phyloP scores from a whole-genome alignment of 2,113 vertebrate genomes.

The Poeciliopsis retropinna region DNA sequence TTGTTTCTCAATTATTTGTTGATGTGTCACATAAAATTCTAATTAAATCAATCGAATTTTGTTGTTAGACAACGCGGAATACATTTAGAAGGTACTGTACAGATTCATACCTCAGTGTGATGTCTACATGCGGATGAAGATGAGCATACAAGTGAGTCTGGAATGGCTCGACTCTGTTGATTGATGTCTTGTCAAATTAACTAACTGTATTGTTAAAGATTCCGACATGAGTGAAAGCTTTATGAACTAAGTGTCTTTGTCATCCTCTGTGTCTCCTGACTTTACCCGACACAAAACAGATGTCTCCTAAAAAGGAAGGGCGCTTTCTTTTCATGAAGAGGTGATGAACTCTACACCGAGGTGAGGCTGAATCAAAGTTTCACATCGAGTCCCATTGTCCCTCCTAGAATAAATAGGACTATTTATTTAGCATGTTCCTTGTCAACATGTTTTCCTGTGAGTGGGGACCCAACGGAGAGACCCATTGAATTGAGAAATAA shows the following conservation, averaged over 20 bases:
- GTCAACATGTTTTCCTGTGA: conserved; percentile 82
- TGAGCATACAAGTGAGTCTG: background rate
- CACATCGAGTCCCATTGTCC: conserved; percentile 79
- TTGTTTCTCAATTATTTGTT: background rate
- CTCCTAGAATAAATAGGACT: conserved; percentile 71
- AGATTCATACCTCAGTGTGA: background rate
- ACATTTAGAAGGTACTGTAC: background rate
- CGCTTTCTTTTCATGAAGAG: conserved; percentile 59
- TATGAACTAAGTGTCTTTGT: conserved; percentile 61
- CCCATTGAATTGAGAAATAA: conserved; percentile 78
- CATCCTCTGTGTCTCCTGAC: conserved; percentile 78
- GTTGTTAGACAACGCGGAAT: background rate
- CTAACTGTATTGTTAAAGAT: conserved; percentile 29
- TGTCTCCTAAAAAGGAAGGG: conserved; percentile 76
- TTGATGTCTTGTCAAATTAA: conserved; percentile 66
- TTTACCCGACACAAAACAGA: conserved; percentile 80
- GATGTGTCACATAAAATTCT: background rate
- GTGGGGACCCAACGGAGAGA: conserved; percentile 77
- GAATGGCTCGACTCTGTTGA: conserved; percentile 44
- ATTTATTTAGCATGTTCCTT: conserved; percentile 86
- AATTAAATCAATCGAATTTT: background rate
- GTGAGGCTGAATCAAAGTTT: conserved; percentile 79
- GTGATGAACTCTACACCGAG: conserved; percentile 67
- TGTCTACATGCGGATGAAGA: background rate
- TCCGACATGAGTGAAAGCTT: conserved; percentile 54